Conservation (phyloP, 2,113 vertebrate genomes). For the Apteryx owenii region DNA sequence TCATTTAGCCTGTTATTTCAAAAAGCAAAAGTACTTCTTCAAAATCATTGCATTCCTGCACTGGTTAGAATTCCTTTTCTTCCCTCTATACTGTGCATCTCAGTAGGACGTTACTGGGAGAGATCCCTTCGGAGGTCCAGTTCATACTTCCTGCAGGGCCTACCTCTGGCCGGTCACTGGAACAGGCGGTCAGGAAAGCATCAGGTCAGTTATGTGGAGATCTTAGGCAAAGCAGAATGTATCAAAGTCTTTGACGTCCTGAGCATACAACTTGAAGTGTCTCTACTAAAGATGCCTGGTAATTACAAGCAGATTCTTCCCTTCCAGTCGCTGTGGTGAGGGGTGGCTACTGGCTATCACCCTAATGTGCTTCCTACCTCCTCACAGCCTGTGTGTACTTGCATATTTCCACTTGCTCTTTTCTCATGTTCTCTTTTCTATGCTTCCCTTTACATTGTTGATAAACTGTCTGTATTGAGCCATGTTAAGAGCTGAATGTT, state of each 20-base stretch:
- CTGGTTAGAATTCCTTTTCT: neutral
- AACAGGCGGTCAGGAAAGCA: fast-evolving
- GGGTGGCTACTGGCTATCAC: neutral
- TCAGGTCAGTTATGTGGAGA: neutral
- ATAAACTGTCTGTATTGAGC: neutral
- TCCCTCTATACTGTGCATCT: neutral
- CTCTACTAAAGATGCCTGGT: neutral
- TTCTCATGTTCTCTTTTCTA: neutral
- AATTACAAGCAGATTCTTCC: neutral
- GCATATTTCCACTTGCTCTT: neutral
- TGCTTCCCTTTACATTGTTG: neutral
- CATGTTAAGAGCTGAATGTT: neutral
- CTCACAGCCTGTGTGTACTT: neutral
- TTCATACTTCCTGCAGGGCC: neutral
- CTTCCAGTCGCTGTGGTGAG: neutral
- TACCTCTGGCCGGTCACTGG: fast-evolving
- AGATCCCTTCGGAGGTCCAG: neutral
- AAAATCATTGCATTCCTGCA: neutral
- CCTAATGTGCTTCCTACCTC: fast-evolving
- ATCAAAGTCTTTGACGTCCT: neutral
- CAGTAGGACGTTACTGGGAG: neutral
- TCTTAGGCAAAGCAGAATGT: neutral
- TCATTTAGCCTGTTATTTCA: neutral
- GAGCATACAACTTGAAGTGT: neutral
- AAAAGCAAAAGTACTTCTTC: neutral